These are phyloP conservation scores for Aspiorhynchus laticeps DNA, from an alignment of 2,113 vertebrate genomes.

Conservation along the genomic window DNA sequence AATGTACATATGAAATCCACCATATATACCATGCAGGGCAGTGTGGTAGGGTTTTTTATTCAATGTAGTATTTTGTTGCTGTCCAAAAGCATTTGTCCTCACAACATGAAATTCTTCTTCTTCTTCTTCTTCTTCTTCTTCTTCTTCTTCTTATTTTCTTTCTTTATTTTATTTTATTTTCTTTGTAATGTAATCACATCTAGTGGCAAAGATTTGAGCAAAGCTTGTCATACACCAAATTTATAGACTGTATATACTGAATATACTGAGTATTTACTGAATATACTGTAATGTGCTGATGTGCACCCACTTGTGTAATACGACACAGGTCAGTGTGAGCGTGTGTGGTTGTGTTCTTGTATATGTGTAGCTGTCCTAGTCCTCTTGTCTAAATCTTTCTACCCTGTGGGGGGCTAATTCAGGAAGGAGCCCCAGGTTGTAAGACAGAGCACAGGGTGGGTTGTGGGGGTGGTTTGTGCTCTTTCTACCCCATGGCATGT, in stretches of 20 bases:
- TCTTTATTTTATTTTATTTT: no score
- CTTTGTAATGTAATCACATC: not conserved
- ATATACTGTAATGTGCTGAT: not conserved
- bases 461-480: constrained; percentile 23
- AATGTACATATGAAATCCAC: no score
- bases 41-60: no score
- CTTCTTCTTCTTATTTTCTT: no score
- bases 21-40: no score
- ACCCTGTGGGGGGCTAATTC: constrained; percentile 44
- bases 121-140: no score
- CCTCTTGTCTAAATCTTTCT: not conserved
- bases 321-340: constrained; percentile 9
- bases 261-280: no score
- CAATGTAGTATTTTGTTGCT: no score
- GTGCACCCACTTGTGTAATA: not conserved
- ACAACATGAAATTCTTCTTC: no score
- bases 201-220: not conserved
- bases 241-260: no score
- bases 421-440: constrained; percentile 44
- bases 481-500: constrained; percentile 36
- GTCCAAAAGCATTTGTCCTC: no score
- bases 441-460: constrained; percentile 16
- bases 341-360: constrained; percentile 14
- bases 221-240: not conserved
- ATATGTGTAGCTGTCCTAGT: not conserved